Conservation (phyloP, 2,113 vertebrate species). For the Heterotis niloticus region DNA sequence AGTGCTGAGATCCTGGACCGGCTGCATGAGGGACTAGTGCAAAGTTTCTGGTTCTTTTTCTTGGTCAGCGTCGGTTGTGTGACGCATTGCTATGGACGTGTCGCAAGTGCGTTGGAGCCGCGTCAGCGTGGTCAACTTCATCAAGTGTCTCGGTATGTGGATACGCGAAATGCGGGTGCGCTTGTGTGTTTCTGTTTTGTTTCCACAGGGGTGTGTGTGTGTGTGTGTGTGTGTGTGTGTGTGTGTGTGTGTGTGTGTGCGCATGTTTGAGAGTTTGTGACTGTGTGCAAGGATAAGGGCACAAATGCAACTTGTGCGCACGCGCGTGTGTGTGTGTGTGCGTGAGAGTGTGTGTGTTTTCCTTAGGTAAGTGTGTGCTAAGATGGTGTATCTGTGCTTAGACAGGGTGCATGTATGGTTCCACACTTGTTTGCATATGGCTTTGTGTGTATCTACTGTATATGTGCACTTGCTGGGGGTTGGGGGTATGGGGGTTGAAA, state of each 20-base stretch:
- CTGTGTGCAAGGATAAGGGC: no score
- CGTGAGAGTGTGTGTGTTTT: neutral
- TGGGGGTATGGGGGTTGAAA: neutral
- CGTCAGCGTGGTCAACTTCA: constrained; percentile 87
- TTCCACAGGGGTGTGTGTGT: neutral
- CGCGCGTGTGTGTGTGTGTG: neutral
- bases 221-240: neutral
- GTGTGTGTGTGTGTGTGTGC: constrained; percentile 6
- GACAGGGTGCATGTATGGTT: neutral
- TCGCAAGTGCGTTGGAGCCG: constrained; percentile 86
- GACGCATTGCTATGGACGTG: constrained; percentile 67
- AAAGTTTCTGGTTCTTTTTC: neutral
- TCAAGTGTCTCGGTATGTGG: constrained; percentile 93
- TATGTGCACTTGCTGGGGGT: neutral
- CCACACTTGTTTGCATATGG: neutral
- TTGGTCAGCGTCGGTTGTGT: neutral
- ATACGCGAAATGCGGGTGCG: neutral
- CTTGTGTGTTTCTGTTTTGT: neutral
- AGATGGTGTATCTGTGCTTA: no score
- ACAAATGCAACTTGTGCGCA: no score
- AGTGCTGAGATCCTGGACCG: neutral
- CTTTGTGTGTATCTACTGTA: neutral
- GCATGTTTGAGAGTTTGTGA: neutral
- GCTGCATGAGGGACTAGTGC: neutral
- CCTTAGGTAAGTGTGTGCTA: neutral